These are phyloP conservation scores for Sturnus vulgaris DNA, from an alignment of 2,113 vertebrate species.

Conservation along the genomic window DNA sequence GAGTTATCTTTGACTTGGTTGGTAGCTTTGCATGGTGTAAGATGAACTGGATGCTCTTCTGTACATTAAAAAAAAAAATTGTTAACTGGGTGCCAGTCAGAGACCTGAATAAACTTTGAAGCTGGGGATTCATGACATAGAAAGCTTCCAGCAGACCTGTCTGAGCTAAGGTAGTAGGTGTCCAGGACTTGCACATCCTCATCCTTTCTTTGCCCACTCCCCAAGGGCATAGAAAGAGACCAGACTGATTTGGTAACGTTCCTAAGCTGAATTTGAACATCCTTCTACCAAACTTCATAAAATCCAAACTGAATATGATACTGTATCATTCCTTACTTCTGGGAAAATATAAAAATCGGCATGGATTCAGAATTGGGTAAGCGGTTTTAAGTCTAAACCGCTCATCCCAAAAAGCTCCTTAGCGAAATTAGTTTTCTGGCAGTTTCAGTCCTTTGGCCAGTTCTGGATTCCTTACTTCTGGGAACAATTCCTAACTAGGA, in stretches of 20 bases:
- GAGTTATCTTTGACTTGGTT: background rate
- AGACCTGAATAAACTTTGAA: background rate
- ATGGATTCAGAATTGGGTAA: background rate
- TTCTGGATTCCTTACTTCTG: background rate
- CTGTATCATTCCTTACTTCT: background rate
- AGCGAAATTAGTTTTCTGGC: fast-evolving
- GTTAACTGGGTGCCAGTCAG: background rate
- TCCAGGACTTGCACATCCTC: background rate
- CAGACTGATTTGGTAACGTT: background rate
- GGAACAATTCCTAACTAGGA: constrained; percentile 52
- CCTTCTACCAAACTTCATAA: background rate
- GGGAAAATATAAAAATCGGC: background rate
- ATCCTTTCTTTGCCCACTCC: background rate
- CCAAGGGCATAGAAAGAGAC: background rate
- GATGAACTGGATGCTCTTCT: background rate
- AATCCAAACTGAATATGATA: background rate
- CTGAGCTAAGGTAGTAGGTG: background rate
- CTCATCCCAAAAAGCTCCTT: background rate
- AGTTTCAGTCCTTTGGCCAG: background rate
- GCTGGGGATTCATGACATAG: background rate
- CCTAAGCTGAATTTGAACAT: background rate
- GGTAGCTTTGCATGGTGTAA: background rate
- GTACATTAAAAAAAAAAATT: background rate
- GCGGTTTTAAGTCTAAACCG: background rate
- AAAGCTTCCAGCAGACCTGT: background rate